These are phyloP conservation scores for Andrena dorsata DNA, from an alignment of 2,888 invertebrate species.

Conservation along the genomic window DNA sequence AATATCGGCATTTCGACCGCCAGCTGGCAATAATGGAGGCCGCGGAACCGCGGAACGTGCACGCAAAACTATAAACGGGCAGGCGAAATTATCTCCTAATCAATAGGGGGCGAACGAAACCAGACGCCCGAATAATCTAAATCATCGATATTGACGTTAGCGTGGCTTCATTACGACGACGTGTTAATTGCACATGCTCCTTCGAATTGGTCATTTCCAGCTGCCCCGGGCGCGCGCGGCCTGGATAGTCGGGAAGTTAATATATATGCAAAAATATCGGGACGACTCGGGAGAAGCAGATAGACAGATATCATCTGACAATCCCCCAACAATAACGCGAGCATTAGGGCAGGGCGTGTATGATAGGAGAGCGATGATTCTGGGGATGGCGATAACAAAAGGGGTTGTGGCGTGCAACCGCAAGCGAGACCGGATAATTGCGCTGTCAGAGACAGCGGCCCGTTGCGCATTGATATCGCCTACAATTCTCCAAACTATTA, in stretches of 20 bases:
- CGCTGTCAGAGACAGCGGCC: constrained; percentile 80
- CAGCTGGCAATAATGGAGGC: constrained; percentile 41
- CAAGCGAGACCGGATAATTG: constrained; percentile 81
- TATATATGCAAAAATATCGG: constrained; percentile 38
- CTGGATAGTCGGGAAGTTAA: background rate
- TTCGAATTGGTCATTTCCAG: background rate
- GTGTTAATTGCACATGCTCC: background rate
- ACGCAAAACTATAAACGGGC: constrained; percentile 28
- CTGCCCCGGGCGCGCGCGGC: background rate
- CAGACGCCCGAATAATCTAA: constrained; percentile 40
- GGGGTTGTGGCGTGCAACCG: constrained; percentile 74
- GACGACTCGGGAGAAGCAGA: constrained; percentile 22
- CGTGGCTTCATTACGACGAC: background rate
- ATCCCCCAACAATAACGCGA: constrained; percentile 57
- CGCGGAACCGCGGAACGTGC: constrained; percentile 36
- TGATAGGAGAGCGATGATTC: constrained; percentile 59
- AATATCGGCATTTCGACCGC: constrained; percentile 43
- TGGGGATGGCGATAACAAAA: constrained; percentile 64
- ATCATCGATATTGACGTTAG: constrained; percentile 25
- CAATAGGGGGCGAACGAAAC: constrained; percentile 19
- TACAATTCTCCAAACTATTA: constrained; percentile 67
- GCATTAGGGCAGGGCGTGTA: constrained; percentile 64
- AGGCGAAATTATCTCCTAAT: constrained; percentile 43
- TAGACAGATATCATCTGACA: constrained; percentile 73
- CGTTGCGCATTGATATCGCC: constrained; percentile 69